Percentiles rank a stretch among this genome's conserved stretches.
Evolutionary conservation across 2,113 vertebrate species (phyloP).

Genomic region (Athene cunicularia): DNA sequence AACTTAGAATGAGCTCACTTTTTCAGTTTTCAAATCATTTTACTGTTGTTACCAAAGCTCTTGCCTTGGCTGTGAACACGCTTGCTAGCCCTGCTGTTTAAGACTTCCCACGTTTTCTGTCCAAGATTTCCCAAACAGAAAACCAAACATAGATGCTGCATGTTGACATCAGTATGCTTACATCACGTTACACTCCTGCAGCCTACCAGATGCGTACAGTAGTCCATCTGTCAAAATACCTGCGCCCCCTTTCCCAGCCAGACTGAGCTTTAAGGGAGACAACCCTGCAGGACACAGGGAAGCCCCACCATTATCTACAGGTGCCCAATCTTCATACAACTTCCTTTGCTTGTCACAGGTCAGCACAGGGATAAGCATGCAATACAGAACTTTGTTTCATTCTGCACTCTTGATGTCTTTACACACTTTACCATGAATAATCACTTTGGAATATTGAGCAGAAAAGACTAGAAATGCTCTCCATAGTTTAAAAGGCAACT

Average conservation of each 20-base stretch:
- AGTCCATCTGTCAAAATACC: background rate
- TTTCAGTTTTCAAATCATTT: background rate
- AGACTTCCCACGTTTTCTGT: background rate
- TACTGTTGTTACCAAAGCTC: background rate
- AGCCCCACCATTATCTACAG: fast-evolving
- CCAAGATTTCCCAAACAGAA: background rate
- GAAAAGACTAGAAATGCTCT: background rate
- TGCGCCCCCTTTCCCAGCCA: background rate
- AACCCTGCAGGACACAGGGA: background rate
- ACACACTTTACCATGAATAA: background rate
- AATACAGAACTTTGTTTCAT: background rate
- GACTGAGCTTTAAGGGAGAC: background rate
- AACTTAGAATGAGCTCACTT: background rate
- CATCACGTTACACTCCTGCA: fast-evolving
- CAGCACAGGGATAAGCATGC: background rate
- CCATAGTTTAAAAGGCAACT: background rate
- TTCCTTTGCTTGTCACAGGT: background rate
- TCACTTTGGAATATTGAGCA: background rate
- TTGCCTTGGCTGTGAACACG: background rate
- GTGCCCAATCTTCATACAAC: fast-evolving
- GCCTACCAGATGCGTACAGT: fast-evolving
- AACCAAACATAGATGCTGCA: fast-evolving
- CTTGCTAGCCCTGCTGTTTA: background rate
- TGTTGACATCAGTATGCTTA: background rate
- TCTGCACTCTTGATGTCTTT: background rate